Evolutionary conservation across 2,888 invertebrate genomes (phyloP), one percentile per base, ranked within the genome.

Genomic region (Agonopterix arenella): DNA sequence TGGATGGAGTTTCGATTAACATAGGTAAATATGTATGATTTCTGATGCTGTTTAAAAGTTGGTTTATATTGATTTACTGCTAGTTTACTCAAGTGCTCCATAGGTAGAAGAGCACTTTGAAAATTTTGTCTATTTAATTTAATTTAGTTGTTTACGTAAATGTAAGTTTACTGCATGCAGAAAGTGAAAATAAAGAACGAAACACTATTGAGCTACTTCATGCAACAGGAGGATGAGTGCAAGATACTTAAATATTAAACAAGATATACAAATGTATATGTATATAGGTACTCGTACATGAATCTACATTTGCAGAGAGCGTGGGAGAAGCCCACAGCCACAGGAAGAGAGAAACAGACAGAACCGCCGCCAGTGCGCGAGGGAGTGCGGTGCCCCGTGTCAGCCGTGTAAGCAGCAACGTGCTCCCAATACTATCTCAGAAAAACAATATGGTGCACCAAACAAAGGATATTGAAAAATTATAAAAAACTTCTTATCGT

Each of bases 331-430:
- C 84, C 86, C 88, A 83, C 84, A 79, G 83, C 89, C 90, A 89
- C 90, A 89, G 90, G 84, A 89, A 89, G 89, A 90, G 90, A 89
- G 89, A 83, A 86, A 89, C 90, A 90, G 90, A 89, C 89, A 88
- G 85, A 83, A 79, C 89, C 89, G 80, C 86, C 89, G 89, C 82
- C 81, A 84, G 86, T 84, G 86, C 84, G 83, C 81, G 80, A 74
- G 79, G 74, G 43, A 43, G 43, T 11, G 43, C 43, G 44, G 70
- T 43, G 43, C 43, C 43, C 43, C 43, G 80, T 80, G 83, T 78
- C 28, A 83, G 84, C 84, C 74, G 76, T 78, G 78, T 78, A 81
- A 85, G 84, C 84, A 72, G 64, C 61, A 55, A 76, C 70, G 88
- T 88, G 85, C 85, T 75, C 78, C 79, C 81, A 76, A 73, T 68